Base-by-base conservation (phyloP, 2,888 invertebrate genomes). In the Andrena flavipes region DNA sequence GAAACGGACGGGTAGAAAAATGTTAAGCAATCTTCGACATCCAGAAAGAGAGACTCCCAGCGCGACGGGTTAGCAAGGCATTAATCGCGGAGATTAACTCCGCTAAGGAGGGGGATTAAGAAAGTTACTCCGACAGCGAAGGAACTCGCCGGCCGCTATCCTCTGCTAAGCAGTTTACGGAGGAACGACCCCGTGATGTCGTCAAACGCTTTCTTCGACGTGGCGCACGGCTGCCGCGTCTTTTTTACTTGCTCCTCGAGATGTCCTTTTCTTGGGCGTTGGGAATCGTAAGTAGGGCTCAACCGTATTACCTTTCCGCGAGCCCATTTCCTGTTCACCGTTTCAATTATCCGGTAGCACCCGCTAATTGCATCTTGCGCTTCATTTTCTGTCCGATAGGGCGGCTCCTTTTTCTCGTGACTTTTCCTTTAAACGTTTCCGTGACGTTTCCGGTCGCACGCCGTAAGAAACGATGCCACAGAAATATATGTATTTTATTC, bases 41-140 rank as follows among this genome's bases (percentile, higher is more conserved):
- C 20, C 16, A 56, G 48, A n/a, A n/a, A 13, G 49, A 56, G 72
- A 63, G 72, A 63, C 77, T 62, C 51, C 60, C 70, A 29, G 67
- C 30, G 54, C 42, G 75, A 48, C 59, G 51, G 71, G 82, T 80
- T 82, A 78, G 84, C 73, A 69, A 83, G 84, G 87, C 87, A 91
- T 91, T 91, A 91, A 91, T 91, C 90, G 90, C 84, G 81, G 68
- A 86, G 90, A 90, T 91, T 91, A 91, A 91, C 89, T 89, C 76
- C 71, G 84, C 80, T 87, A 91, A 88, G 87, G 84, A 86, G 75
- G 42, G 77, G 88, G 89, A 88, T 90, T 90, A 89, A 89, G 88
- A 89, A 90, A 89, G 90, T 89, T 86, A 86, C 73, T 76, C 54
- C 30, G 70, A 48, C 73, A 79, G 73, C 69, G 84, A 68, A 85